phyloP scores from a whole-genome alignment of 1,140 invertebrate genomes.

The Branchinecta lynchi region DNA sequence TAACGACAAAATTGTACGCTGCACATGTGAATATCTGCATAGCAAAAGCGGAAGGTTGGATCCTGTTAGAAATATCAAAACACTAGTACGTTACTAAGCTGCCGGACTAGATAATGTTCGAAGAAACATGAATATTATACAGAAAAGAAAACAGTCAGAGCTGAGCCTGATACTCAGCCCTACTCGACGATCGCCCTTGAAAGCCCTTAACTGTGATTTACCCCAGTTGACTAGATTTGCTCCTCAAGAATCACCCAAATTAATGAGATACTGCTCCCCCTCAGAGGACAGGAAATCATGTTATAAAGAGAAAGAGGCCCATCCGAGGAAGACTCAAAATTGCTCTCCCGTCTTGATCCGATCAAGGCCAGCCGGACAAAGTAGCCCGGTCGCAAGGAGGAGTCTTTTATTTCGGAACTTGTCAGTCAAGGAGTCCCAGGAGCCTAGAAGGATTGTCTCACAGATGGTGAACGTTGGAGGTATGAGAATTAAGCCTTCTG shows the following conservation, averaged over 20 bases:
- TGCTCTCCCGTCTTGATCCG: background rate
- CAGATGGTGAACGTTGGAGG: too few relatives aligned
- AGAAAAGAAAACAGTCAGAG: too few relatives aligned
- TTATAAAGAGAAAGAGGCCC: background rate
- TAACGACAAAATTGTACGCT: too few relatives aligned
- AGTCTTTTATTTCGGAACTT: background rate
- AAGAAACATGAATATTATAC: too few relatives aligned
- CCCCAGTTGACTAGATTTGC: background rate
- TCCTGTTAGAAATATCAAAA: too few relatives aligned
- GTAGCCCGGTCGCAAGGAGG: background rate
- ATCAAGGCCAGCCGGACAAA: background rate
- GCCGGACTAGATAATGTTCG: too few relatives aligned
- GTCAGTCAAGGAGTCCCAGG: background rate
- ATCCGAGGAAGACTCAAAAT: slow-evolving; percentile 4
- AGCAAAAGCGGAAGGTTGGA: too few relatives aligned
- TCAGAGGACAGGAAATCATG: background rate
- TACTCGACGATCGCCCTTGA: background rate
- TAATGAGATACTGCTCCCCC: background rate
- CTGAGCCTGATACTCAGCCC: too few relatives aligned
- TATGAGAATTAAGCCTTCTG: too few relatives aligned
- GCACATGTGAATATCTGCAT: too few relatives aligned
- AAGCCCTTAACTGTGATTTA: background rate
- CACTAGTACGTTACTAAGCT: too few relatives aligned
- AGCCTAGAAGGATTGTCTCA: too few relatives aligned
- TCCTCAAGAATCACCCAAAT: background rate